These are phyloP conservation scores for Trilocha varians DNA, from an alignment of 2,888 invertebrate genomes.

Conservation along the genomic window DNA sequence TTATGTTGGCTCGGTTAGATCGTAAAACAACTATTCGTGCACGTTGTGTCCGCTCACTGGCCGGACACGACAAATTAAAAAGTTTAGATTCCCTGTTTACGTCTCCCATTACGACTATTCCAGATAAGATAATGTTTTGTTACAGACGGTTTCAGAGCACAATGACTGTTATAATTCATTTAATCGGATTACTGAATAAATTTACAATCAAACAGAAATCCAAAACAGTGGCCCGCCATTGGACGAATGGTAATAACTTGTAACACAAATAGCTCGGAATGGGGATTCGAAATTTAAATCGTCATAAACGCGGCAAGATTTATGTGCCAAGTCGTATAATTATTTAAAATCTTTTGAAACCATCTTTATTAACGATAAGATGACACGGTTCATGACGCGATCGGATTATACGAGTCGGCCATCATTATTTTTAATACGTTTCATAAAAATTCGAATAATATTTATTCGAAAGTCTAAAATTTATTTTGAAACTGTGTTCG, in stretches of 20 bases:
- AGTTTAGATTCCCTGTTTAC: constrained; percentile 11
- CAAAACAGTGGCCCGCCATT: constrained; percentile 10
- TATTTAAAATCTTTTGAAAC: constrained; percentile 11
- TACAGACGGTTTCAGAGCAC: constrained; percentile 9
- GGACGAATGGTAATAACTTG: constrained; percentile 12
- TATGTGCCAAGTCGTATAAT: constrained; percentile 9
- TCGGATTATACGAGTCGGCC: neutral
- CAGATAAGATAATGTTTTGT: constrained; percentile 11
- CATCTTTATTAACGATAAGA: constrained; percentile 3
- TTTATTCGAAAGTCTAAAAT: neutral
- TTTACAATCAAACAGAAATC: constrained; percentile 13
- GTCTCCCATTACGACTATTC: constrained; percentile 2
- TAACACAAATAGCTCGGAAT: constrained; percentile 6
- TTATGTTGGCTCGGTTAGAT: constrained; percentile 29
- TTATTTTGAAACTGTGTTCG: neutral
- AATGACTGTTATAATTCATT: constrained; percentile 11
- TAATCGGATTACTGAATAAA: constrained; percentile 13
- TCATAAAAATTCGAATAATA: neutral
- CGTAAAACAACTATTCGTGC: constrained; percentile 39
- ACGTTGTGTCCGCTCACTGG: constrained; percentile 13
- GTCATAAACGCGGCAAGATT: constrained; percentile 15
- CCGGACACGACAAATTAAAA: constrained; percentile 5
- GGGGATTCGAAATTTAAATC: constrained; percentile 14
- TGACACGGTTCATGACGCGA: neutral
- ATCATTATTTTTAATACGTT: neutral